These are phyloP conservation scores for Oreochromis grahami DNA, from an alignment of 2,797 vertebrate genomes.

Conservation along the genomic window DNA sequence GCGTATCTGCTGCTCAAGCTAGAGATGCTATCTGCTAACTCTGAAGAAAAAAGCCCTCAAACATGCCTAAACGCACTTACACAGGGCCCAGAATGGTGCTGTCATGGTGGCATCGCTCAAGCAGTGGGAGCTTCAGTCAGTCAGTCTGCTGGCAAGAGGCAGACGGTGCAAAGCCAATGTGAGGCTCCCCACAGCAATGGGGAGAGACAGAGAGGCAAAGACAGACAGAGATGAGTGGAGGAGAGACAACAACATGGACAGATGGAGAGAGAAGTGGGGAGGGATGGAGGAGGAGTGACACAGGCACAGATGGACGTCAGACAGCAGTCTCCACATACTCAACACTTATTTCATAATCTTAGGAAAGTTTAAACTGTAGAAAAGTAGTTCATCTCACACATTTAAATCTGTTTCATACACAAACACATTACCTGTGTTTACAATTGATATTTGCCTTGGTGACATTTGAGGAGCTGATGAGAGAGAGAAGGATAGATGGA, in stretches of 20 bases:
- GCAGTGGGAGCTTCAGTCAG: conserved; percentile 22
- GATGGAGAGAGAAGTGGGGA: conserved; percentile 5
- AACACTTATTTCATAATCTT: not conserved
- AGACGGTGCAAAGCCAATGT: conserved; percentile 27
- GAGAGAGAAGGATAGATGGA: not conserved
- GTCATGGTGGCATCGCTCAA: conserved; percentile 40
- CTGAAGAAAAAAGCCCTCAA: not conserved
- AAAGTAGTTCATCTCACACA: not conserved
- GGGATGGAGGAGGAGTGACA: not conserved
- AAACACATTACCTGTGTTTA: not conserved
- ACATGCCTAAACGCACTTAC: not conserved
- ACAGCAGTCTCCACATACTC: not conserved
- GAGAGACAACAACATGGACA: conserved; percentile 3
- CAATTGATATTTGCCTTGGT: not conserved
- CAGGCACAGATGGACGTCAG: conserved; percentile 24
- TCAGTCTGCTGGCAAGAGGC: conserved; percentile 20
- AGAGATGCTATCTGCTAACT: conserved; percentile 10
- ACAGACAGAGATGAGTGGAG: not conserved
- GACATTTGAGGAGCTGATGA: not conserved
- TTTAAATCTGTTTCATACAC: not conserved
- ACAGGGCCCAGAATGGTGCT: conserved; percentile 13
- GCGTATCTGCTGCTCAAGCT: conserved; percentile 2
- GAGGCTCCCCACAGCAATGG: conserved; percentile 2
- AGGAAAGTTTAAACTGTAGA: not conserved
- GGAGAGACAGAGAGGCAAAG: not conserved